Evolutionary conservation across 2,888 invertebrate species (phyloP), one percentile per base, ranked within the genome.

Genomic region (Hirtodrosophila trivittata): DNA sequence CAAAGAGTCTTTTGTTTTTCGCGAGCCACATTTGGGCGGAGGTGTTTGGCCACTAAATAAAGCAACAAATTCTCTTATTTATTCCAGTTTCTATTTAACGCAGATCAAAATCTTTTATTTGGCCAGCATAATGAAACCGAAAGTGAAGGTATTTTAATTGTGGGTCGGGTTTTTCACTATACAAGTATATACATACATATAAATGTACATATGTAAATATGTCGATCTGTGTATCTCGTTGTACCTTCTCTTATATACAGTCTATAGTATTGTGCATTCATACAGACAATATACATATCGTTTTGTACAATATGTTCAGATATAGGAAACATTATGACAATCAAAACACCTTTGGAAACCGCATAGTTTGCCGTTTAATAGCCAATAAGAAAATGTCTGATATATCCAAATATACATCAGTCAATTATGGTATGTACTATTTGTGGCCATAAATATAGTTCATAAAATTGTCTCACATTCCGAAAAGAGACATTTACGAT

Each of bases 101-200:
- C 56, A 70, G 77, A 77, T 75, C 67, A 47, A 70, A 63, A 78
- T 75, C 75, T 70, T 75, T 67, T 75, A 66, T 75, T 66, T 75
- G 66, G 52, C 67, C 38, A 74, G 51, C 75, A 72, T 60, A 75
- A 66, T 73, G 75, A 75, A 75, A 77, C 70, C 66, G 70, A 77
- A 77, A 77, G 77, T 77, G 77, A 77, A 77, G 73, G 77, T 77
- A 75, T 67, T 75, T 77, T 69, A 76, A 74, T 76, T 76, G 72
- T 71, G 72, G 58, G 55, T 21, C 77, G 76, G 76, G 69, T 76
- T 76, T 75, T 76, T 64, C 69, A 37, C 62, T 68, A 38, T 46
- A 30, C 42, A 42, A 45, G 37, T 50, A 25, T 16, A 10, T 35
- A n/a, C 10, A 7, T 6, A 14, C 43, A 14, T 10, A 39, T 39